Evolutionary conservation across 2,888 invertebrate species (phyloP), one percentile per base, ranked within the genome.

Genomic region (Oscheius sp.): DNA sequence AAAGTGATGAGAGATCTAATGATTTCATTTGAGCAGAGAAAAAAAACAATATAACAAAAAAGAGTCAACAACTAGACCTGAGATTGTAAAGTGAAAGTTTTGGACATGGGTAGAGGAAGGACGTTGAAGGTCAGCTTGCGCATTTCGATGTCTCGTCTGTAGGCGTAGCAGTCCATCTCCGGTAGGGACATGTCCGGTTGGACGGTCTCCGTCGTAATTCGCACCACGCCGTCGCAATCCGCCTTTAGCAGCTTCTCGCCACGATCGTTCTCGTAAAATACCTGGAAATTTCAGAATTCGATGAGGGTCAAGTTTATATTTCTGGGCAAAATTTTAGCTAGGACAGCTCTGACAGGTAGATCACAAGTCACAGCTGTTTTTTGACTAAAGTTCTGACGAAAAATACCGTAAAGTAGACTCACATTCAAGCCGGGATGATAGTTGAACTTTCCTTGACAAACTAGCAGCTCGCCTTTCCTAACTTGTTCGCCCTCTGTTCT

Each of bases 351-450:
- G 21, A 21, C 21, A 21, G 21, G 21, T 21, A 21, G 21, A 21
- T 21, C 21, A 21, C 21, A 21, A 21, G 21, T 21, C 21, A 21
- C 21, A 42, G 42, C 42, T 5, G 42, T 42, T 42, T 42, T 42
- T 42, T 3, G 42, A 7, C 4, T 3, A 42, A 42, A 42, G 21
- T 21, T 21, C 21, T 29, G 2, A 71, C 2, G 47, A 29, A 50
- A 62, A 37, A 53, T 7, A 66, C 33, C 11, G 13, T 50, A 53
- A 32, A 42, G 7, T 42, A 42, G 7, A 58, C 85, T 76, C 88
- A 89, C 89, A 79, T 89, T 89, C 51, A 86, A 75, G 42, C 89
- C 89, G 1, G 89, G 89, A 73, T 88, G 86, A 77, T 89, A 89
- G 72, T 89, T 89, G 80, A 89, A 78, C 58, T 74, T 78, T 48